Base-by-base conservation (phyloP, 2,113 vertebrate species). In the Dolichotis patagonum region DNA sequence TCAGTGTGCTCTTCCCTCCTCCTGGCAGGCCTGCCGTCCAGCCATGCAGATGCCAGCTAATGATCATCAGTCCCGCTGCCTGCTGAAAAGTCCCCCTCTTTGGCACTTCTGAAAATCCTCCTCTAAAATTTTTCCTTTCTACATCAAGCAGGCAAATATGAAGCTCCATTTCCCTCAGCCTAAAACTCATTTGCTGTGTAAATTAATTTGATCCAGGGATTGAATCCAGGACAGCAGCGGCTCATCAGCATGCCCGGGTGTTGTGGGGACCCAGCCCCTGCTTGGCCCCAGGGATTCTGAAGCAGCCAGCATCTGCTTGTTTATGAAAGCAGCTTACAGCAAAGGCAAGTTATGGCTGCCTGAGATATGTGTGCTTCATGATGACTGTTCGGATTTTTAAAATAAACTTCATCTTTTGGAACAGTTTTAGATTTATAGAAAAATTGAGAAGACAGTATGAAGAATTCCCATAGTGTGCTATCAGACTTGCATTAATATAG, bases 371-470 rank as follows among this genome's bases (percentile, higher is more conserved):
- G 67, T 43, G 78, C 43, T 71, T 81, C 14, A 0, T 28, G 87
- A 85, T 56, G 62, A 52, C 71, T n/a, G 80, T 78, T 78, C 63
- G 22, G 63, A 69, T 81, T 91, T 88, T 88, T 41, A 85, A 88
- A 86, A 85, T 85, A 85, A 88, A 49, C 69, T 60, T 88, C n/a
- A n/a, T 62, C 43, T 91, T 95, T 82, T 69, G 56, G 12, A 71
- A 35, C 46, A 90, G 71, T 86, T 90, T 83, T 41, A 83, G 46
- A 85, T 26, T 63, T 78, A n/a, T 14, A 22, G 71, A 78, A 94
- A 85, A 85, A 71, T 46, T 24, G 28, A 56, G 16, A 19, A 78
- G 28, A 35, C 24, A 46, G 75, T 73, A 6, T 32, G 49, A 87
- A 63, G 63, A 91, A 86, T 58, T 32, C 52, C 71, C n/a, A 20